Evolutionary conservation across 1,140 invertebrate genomes (phyloP).

Genomic region (Ceratosolen solmsi): DNA sequence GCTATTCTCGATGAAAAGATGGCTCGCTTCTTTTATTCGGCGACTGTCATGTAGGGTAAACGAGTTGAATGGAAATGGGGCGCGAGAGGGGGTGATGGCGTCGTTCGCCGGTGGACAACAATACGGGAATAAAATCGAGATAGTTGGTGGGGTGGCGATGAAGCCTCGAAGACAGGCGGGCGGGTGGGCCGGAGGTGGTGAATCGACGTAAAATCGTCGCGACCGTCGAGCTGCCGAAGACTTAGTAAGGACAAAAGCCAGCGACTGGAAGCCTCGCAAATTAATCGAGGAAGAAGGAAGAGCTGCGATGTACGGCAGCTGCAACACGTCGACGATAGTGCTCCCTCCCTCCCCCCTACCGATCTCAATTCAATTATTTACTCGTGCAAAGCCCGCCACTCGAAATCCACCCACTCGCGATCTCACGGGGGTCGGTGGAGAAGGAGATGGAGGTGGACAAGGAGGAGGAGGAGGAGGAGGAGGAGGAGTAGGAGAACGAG

Average conservation of each 20-base stretch:
- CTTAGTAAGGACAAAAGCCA: constrained; percentile 48
- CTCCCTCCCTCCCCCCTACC: background rate
- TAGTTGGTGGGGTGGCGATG: background rate
- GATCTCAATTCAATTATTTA: constrained; percentile 52
- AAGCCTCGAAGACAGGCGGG: background rate
- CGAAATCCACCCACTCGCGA: background rate
- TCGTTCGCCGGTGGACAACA: background rate
- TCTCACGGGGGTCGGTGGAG: background rate
- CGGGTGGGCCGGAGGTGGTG: background rate
- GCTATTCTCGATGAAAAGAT: background rate
- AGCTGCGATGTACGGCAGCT: background rate
- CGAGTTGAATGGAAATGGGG: background rate
- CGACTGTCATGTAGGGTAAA: background rate
- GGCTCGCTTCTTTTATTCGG: background rate
- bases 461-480: too few relatives aligned
- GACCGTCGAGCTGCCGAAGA: constrained; percentile 10
- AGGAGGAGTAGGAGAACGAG: too few relatives aligned
- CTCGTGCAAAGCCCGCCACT: background rate
- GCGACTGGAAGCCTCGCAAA: constrained; percentile 47
- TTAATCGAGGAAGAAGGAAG: constrained; percentile 52
- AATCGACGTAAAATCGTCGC: background rate
- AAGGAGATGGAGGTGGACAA: too few relatives aligned
- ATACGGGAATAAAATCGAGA: background rate
- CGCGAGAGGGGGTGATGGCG: background rate
- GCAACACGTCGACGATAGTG: constrained; percentile 1